Evolutionary conservation across 2,113 vertebrate genomes (phyloP).

Genomic region (Nyctereutes procyonoides): DNA sequence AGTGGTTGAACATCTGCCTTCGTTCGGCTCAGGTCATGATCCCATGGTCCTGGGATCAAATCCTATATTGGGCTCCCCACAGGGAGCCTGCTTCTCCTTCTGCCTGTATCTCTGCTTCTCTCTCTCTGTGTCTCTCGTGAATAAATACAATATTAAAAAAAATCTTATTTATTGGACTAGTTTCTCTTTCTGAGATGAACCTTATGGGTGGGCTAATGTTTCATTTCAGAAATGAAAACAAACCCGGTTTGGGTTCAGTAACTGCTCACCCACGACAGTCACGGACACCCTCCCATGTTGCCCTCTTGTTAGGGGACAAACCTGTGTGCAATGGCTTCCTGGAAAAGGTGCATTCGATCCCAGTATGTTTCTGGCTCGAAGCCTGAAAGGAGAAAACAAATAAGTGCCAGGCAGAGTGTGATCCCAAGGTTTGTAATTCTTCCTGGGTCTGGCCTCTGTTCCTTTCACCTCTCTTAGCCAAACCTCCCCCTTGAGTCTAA

Average conservation of each 20-base stretch:
- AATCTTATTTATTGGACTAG: background rate
- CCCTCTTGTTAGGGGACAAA: slow-evolving; percentile 69
- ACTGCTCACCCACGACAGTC: background rate
- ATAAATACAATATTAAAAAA: background rate
- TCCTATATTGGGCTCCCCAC: no score
- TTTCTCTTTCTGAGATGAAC: background rate
- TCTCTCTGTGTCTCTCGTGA: no score
- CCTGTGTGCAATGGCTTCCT: slow-evolving; percentile 97
- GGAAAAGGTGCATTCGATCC: slow-evolving; percentile 98
- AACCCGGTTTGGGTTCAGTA: background rate
- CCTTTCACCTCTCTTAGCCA: background rate
- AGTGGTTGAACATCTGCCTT: no score
- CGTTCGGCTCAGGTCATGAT: no score
- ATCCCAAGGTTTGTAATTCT: background rate
- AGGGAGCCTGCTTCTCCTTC: background rate
- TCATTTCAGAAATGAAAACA: background rate
- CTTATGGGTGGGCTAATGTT: background rate
- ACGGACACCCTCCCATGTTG: background rate
- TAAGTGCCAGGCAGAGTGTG: background rate
- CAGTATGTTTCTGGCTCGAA: slow-evolving; percentile 98
- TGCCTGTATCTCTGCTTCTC: no score
- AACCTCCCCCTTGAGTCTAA: background rate
- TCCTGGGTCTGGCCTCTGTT: background rate
- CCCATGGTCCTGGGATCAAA: no score
- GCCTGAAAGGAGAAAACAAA: slow-evolving; percentile 85